Percentiles rank a stretch among this genome's conserved stretches.
phyloP scores from a whole-genome alignment of 2,888 invertebrate genomes.

The Aspidiotus destructor region DNA sequence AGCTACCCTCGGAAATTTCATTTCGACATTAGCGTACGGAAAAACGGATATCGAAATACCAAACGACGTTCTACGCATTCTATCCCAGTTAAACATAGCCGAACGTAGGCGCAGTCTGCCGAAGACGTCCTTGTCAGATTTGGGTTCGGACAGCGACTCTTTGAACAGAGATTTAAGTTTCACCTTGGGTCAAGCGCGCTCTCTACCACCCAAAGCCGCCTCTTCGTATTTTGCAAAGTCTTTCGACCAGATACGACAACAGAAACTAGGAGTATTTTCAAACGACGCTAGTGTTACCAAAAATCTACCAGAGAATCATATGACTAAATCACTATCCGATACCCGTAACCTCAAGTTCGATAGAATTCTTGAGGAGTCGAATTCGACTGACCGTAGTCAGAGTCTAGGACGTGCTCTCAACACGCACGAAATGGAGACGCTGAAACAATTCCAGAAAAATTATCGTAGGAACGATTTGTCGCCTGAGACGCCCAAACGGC shows the following conservation, averaged over 20 bases:
- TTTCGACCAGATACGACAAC: slow-evolving; percentile 30
- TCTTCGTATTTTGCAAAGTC: slow-evolving; percentile 32
- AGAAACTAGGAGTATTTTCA: slow-evolving; percentile 13
- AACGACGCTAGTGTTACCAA: background rate
- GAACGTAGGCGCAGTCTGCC: slow-evolving; percentile 39
- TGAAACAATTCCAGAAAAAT: slow-evolving; percentile 31
- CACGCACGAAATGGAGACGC: slow-evolving; percentile 29
- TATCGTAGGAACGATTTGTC: slow-evolving; percentile 24
- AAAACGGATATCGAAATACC: slow-evolving; percentile 60
- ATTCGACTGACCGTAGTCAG: slow-evolving; percentile 19
- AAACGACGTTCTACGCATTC: slow-evolving; percentile 61
- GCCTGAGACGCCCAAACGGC: slow-evolving; percentile 20
- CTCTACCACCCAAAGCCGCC: slow-evolving; percentile 12
- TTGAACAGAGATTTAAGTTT: slow-evolving; percentile 1
- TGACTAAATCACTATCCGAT: slow-evolving; percentile 35
- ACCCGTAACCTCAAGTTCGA: slow-evolving; percentile 34
- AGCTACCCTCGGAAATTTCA: slow-evolving; percentile 58
- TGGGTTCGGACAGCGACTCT: slow-evolving; percentile 2
- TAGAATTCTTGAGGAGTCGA: slow-evolving; percentile 33
- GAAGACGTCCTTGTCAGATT: slow-evolving; percentile 16
- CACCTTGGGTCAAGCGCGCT: slow-evolving; percentile 26
- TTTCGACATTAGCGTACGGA: slow-evolving; percentile 57
- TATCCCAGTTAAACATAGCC: slow-evolving; percentile 52
- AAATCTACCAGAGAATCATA: slow-evolving; percentile 10
- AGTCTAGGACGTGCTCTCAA: slow-evolving; percentile 30